A percentile compares a stretch with the other conserved stretches of the same genome.
Evolutionary conservation across 2,888 invertebrate genomes (phyloP).

Genomic region (Blomia tropicalis): DNA sequence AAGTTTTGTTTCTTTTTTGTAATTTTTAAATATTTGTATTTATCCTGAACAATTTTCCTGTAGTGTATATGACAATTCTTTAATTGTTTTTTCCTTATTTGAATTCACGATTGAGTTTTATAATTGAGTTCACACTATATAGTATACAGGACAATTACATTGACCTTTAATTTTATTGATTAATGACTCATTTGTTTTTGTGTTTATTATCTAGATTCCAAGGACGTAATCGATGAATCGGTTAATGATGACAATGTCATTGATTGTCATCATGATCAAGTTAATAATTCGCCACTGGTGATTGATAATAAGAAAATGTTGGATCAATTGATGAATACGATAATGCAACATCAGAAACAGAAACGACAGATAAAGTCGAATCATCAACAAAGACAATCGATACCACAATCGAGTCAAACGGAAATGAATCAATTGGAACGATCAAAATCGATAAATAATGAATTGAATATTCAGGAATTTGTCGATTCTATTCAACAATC

Average conservation of each 20-base stretch:
- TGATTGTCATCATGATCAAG: no score
- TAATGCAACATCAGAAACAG: background rate
- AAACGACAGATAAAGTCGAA: background rate
- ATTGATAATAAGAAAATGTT: background rate
- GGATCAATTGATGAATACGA: background rate
- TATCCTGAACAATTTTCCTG: no score
- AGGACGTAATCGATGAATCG: no score
- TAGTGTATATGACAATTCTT: no score
- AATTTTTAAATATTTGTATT: no score
- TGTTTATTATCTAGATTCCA: no score
- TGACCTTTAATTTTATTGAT: no score
- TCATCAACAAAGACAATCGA: background rate
- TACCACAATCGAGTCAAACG: background rate
- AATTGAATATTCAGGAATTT: background rate
- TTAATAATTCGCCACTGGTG: background rate
- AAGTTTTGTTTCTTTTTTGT: no score
- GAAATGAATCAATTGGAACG: background rate
- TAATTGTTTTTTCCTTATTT: no score
- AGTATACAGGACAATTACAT: background rate
- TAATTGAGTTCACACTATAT: background rate
- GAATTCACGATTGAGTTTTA: background rate
- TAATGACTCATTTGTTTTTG: no score
- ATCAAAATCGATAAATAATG: background rate
- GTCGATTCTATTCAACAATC: background rate
- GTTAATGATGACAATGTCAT: no score